Percentiles rank a stretch among this genome's conserved stretches.
phyloP scores from a whole-genome alignment of 1,140 invertebrate species.

The Drosophila persimilis region DNA sequence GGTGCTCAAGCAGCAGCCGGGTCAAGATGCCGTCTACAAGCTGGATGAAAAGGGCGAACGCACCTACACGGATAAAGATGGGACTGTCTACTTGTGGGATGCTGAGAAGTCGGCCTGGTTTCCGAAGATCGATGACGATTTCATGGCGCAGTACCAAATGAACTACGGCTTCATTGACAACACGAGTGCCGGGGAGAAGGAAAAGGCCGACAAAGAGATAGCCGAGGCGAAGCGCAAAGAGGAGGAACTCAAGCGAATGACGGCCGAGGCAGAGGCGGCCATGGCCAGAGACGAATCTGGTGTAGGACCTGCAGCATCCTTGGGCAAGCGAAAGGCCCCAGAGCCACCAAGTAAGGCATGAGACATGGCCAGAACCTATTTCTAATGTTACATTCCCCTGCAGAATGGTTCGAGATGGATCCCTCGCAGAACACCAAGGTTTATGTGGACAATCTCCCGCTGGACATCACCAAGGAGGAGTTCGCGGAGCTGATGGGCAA shows the following conservation, averaged over 20 bases:
- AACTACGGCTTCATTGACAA: constrained; percentile 94
- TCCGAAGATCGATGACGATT: constrained; percentile 98
- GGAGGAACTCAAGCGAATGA: constrained; percentile 69
- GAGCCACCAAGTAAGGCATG: constrained; percentile 82
- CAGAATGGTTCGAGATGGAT: constrained; percentile 96
- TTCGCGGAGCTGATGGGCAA: constrained; percentile 97
- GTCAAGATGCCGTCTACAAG: constrained; percentile 85
- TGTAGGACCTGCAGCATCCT: constrained; percentile 16
- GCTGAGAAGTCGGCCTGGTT: constrained; percentile 95
- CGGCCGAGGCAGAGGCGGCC: constrained; percentile 66
- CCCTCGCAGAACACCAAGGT: constrained; percentile 98
- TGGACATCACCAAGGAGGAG: constrained; percentile 94
- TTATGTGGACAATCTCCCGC: constrained; percentile 96
- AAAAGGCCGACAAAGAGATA: constrained; percentile 63
- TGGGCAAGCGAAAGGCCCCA: constrained; percentile 82
- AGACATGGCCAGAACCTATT: background rate
- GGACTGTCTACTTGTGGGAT: constrained; percentile 96
- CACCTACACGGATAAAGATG: constrained; percentile 94
- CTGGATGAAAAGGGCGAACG: constrained; percentile 90
- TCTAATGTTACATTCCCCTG: background rate
- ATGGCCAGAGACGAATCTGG: constrained; percentile 64
- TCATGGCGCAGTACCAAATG: constrained; percentile 97
- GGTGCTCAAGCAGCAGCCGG: constrained; percentile 59
- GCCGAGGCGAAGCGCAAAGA: constrained; percentile 61
- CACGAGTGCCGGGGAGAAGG: constrained; percentile 72